phyloP scores from a whole-genome alignment of 2,113 vertebrate species.

The Zootoca vivipara region DNA sequence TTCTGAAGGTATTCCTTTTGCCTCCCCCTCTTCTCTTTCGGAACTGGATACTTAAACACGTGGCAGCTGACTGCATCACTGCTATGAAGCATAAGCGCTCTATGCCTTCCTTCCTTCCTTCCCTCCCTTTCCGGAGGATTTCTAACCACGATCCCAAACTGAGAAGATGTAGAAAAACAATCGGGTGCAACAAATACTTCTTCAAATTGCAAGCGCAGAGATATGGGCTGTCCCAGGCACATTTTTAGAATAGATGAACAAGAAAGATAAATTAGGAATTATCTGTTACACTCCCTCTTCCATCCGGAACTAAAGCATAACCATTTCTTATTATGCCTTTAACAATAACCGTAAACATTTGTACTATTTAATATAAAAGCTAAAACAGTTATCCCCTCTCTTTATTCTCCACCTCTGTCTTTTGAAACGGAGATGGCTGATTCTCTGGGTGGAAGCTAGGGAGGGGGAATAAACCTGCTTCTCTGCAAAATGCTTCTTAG shows the following conservation, averaged over 20 bases:
- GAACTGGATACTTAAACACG: conserved; percentile 59
- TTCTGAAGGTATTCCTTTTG: conserved; percentile 62
- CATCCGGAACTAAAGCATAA: not conserved
- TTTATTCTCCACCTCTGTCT: not conserved
- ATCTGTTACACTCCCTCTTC: not conserved
- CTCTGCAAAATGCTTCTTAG: too few species aligned
- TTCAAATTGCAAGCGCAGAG: not conserved
- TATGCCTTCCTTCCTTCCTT: not conserved
- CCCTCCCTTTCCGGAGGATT: conserved; percentile 4
- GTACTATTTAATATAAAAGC: not conserved
- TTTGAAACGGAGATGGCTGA: conserved; percentile 20
- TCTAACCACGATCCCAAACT: conserved; percentile 48
- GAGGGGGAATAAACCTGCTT: too few species aligned
- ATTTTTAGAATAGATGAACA: not conserved
- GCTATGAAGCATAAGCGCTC: conserved; percentile 49
- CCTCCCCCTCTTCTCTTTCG: conserved; percentile 64
- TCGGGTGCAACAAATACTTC: not conserved
- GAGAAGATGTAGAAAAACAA: not conserved
- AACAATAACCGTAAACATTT: not conserved
- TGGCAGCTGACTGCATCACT: conserved; percentile 56
- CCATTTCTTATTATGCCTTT: not conserved
- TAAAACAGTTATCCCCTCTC: not conserved
- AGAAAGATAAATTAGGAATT: not conserved
- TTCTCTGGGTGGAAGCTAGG: not conserved
- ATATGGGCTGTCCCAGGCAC: not conserved